phyloP scores from a whole-genome alignment of 1,140 invertebrate genomes.

The Potamilus streckersoni region DNA sequence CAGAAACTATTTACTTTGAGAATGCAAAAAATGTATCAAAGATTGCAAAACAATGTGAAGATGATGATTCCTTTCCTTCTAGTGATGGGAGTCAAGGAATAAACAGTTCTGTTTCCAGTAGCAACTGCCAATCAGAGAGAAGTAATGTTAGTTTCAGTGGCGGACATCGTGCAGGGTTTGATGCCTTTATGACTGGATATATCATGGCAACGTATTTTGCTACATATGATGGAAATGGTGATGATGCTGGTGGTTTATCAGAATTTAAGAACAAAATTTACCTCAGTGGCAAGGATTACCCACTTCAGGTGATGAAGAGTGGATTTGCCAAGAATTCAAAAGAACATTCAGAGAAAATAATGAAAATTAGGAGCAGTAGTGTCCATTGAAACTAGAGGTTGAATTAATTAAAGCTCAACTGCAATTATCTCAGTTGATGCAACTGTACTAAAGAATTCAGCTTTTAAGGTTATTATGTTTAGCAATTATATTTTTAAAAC shows the following conservation, averaged over 20 bases:
- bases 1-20: neutral
- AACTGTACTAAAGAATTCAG: too few relatives aligned
- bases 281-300: constrained; percentile 65
- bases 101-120: neutral
- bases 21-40: neutral
- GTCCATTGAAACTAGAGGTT: too few relatives aligned
- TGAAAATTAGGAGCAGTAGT: constrained; percentile 8
- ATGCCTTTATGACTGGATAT: constrained; percentile 71
- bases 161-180: constrained; percentile 68
- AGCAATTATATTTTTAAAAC: too few relatives aligned
- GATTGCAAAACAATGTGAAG: neutral
- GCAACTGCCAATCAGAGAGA: neutral
- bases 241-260: constrained; percentile 1
- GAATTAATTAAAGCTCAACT: too few relatives aligned
- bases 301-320: constrained; percentile 62
- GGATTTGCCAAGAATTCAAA: constrained; percentile 59
- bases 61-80: neutral
- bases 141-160: constrained; percentile 21
- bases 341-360: constrained; percentile 54
- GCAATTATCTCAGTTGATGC: too few relatives aligned
- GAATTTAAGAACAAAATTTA: constrained; percentile 63
- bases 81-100: neutral
- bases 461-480: too few relatives aligned
- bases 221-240: constrained; percentile 29
- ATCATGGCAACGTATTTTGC: constrained; percentile 48